Evolutionary conservation across 2,888 invertebrate species (phyloP), one percentile per base, ranked within the genome.

Genomic region (Diplazon laetatorius): DNA sequence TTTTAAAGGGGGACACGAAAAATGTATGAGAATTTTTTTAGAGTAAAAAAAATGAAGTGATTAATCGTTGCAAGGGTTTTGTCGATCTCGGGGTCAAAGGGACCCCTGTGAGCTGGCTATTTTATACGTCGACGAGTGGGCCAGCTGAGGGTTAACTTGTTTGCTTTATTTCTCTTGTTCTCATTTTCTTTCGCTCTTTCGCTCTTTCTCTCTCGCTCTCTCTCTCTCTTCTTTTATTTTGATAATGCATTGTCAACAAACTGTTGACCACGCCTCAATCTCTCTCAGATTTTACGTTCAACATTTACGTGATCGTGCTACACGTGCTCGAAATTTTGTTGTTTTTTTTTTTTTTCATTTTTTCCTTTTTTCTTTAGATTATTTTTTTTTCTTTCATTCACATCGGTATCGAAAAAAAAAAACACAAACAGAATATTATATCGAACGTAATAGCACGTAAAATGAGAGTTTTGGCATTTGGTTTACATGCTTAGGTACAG

Each of bases 221-320:
- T n/a, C 14, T 30, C 9, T 30, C 18, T 37, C 18, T 57, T 18
- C 3, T 37, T 39, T 14, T 42, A 4, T 9, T 18, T 57, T 9
- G 50, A 66, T 66, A 52, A 52, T 66, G 14, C 46, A 48, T 63
- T 46, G 46, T 25, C 12, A 35, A 63, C 16, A 18, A 48, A 30
- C 4, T 65, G n/a, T 65, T n/a, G 16, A 20, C 63, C 20, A 16
- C 37, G 46, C 18, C 12, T 12, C 18, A 18, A 18, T 65, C 25
- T 25, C 8, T 62, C 14, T 50, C 10, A 39, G 10, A 22, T 18
- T 22, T 39, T 30, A 30, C 5, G 18, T 18, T 35, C 9, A n/a
- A 20, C 48, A 65, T 65, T 50, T 37, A 14, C 48, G 50, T 25
- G 48, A 35, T 65, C 48, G 48, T 65, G 65, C 65, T 65, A 37